Base-by-base conservation (phyloP, 2,888 invertebrate genomes). In the Amiota minor region DNA sequence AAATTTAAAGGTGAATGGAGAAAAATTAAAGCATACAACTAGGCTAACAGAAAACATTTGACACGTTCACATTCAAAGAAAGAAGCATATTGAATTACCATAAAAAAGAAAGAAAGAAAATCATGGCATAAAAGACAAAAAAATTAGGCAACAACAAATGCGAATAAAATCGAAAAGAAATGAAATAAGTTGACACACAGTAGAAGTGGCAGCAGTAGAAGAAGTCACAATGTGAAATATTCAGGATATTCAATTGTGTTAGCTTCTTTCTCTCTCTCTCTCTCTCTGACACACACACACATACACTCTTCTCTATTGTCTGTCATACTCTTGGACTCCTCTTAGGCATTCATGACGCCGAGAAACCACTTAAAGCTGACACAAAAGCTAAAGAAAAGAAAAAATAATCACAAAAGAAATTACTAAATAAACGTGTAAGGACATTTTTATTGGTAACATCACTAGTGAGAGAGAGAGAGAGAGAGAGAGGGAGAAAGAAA, bases 361-460 rank as follows among this genome's bases (percentile, higher is more conserved):
- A 73, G 74, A 64, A 73, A 77, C 74, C 84, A 80, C 85, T 84
- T 84, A 77, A 81, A 83, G 80, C 78, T 74, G 77, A 75, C 79
- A 75, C 74, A n/a, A n/a, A 64, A 74, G 53, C 71, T 20, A 78
- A 75, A 78, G 74, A 75, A 53, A 64, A 72, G 16, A 45, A 75
- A 83, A 81, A 84, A 82, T 81, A 82, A 83, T 82, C 85, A 85
- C 80, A 81, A 83, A 85, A 79, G 81, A 78, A 81, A 86, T 86
- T 82, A 82, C 81, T 84, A 85, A 86, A 86, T 86, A 86, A 86
- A 86, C 81, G 83, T 87, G 79, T 85, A 80, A 81, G 80, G 87
- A 86, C 85, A 85, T 80, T 83, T 86, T 85, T 82, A 86, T 86
- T 82, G 81, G 74, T 76, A 76, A 75, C 78, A 72, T 74, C 75